Conservation (phyloP, 2,888 invertebrate genomes). For the Tetragonula carbonaria region DNA sequence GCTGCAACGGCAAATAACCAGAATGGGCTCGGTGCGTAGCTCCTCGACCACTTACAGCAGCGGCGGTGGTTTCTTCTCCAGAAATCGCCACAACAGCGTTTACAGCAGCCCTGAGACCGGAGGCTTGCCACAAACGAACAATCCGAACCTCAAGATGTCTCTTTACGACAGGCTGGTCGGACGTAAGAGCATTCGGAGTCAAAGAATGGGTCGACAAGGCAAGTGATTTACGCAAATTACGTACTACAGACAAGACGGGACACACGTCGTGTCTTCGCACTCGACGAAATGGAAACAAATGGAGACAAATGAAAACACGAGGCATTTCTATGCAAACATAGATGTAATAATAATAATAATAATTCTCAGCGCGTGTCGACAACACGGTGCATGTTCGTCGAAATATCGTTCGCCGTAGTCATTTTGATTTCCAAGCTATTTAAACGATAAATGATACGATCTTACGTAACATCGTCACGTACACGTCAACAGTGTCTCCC, state of each 20-base stretch:
- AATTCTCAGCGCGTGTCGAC: slow-evolving; percentile 2
- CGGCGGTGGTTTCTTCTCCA: slow-evolving; percentile 89
- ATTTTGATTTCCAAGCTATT: slow-evolving; percentile 30
- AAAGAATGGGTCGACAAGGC: slow-evolving; percentile 89
- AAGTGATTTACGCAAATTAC: slow-evolving; percentile 8
- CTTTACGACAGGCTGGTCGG: slow-evolving; percentile 93
- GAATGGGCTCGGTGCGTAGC: slow-evolving; percentile 92
- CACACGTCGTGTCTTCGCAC: not conserved
- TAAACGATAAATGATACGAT: slow-evolving; percentile 32
- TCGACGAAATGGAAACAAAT: not conserved
- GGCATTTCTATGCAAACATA: not conserved
- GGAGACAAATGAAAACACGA: not conserved
- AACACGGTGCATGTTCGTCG: not conserved
- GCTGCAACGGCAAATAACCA: slow-evolving; percentile 93
- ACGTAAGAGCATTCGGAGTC: slow-evolving; percentile 90
- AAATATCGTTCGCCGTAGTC: not conserved
- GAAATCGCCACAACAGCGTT: slow-evolving; percentile 92
- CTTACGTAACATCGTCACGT: slow-evolving; percentile 31
- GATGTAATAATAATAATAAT: not conserved
- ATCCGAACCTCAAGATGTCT: slow-evolving; percentile 88
- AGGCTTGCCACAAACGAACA: slow-evolving; percentile 81
- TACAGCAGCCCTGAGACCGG: slow-evolving; percentile 86
- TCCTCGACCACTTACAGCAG: slow-evolving; percentile 94
- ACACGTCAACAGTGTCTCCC: slow-evolving; percentile 1
- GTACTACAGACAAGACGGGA: too few species aligned